Evolutionary conservation across 2,888 invertebrate species (phyloP).

Genomic region (Xanthorhoe spadicearia): DNA sequence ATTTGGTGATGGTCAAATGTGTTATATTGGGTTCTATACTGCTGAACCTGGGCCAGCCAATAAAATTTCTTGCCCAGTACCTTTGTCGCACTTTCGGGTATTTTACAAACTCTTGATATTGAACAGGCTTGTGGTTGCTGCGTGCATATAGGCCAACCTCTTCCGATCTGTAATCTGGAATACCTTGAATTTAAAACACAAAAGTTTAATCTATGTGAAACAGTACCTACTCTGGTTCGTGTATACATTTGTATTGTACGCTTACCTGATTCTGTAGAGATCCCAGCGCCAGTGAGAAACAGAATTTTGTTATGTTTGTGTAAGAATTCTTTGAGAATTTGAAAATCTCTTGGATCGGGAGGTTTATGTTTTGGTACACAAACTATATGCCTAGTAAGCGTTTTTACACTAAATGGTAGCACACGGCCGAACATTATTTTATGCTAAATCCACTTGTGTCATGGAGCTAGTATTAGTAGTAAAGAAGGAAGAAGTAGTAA

Average conservation of each 20-base stretch:
- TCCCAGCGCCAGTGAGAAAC: slow-evolving; percentile 96
- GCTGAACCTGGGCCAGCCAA: slow-evolving; percentile 96
- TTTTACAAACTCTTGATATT: slow-evolving; percentile 93
- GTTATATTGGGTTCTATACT: slow-evolving; percentile 90
- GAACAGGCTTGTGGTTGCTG: slow-evolving; percentile 92
- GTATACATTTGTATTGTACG: slow-evolving; percentile 5
- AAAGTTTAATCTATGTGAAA: background rate
- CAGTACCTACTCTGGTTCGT: too few species aligned
- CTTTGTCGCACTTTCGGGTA: slow-evolving; percentile 88
- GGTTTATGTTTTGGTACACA: slow-evolving; percentile 91
- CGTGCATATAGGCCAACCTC: slow-evolving; percentile 96
- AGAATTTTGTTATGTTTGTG: slow-evolving; percentile 83
- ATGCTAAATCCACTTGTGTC: background rate
- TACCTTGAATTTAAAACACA: slow-evolving; percentile 84
- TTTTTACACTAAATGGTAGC: slow-evolving; percentile 37
- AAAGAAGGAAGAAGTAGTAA: too few species aligned
- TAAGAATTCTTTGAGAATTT: slow-evolving; percentile 86
- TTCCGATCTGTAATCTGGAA: slow-evolving; percentile 97
- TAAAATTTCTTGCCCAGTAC: slow-evolving; percentile 98
- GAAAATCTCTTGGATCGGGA: slow-evolving; percentile 84
- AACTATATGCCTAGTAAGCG: slow-evolving; percentile 54
- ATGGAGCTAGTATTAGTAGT: too few species aligned
- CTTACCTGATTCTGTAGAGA: slow-evolving; percentile 96
- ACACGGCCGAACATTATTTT: slow-evolving; percentile 49
- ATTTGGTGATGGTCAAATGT: slow-evolving; percentile 89